Conservation (phyloP, 2,888 invertebrate species). For the Scaptomyza reducta region DNA sequence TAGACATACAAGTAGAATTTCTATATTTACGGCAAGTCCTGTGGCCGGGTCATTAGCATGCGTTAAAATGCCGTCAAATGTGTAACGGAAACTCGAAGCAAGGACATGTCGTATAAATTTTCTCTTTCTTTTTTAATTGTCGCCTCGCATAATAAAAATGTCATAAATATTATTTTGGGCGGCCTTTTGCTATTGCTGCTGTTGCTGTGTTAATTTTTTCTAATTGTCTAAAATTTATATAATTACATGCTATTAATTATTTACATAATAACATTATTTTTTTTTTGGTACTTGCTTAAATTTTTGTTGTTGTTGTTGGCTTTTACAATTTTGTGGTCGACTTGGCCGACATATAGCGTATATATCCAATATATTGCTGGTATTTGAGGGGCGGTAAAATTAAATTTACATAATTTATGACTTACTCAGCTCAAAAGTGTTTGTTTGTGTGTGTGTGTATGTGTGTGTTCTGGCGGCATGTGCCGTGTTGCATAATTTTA, state of each 20-base stretch:
- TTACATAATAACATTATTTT: conserved; percentile 73
- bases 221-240: conserved; percentile 82
- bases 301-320: conserved; percentile 7
- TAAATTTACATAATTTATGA: conserved; percentile 80
- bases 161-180: conserved; percentile 61
- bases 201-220: conserved; percentile 75
- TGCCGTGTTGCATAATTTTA: conserved; percentile 78
- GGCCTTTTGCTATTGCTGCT: conserved; percentile 8
- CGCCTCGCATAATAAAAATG: conserved; percentile 73
- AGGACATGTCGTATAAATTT: conserved; percentile 57
- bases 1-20: conserved; percentile 36
- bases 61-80: conserved; percentile 80
- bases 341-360: conserved; percentile 39
- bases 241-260: conserved; percentile 82
- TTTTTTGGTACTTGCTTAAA: conserved; percentile 3
- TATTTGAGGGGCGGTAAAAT: conserved; percentile 73
- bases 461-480: conserved; percentile 50
- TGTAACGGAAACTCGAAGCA: conserved; percentile 68
- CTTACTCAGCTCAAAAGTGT: conserved; percentile 76
- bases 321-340: conserved; percentile 54
- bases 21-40: conserved; percentile 15
- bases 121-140: conserved; percentile 24
- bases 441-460: conserved; percentile 17
- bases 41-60: conserved; percentile 68
- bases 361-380: conserved; percentile 43